Base-by-base conservation (phyloP, 2,888 invertebrate species). In the Leptopilina myrica region DNA sequence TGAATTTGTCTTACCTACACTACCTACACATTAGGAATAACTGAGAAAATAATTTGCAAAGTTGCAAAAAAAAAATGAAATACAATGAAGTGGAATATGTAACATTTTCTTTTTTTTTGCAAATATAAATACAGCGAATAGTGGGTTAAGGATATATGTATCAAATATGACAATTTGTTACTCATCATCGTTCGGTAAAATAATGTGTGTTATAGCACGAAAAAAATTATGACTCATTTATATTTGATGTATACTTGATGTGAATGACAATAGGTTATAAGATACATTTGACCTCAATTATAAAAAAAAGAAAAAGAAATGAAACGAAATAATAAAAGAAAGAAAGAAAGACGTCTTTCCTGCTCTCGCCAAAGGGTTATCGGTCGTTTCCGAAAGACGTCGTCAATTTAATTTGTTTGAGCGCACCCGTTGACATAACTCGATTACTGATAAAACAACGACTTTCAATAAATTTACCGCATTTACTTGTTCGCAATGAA, bases 321-420 rank as follows among this genome's bases (percentile, higher is more conserved):
- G 2, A 49, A 11, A 11, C 12, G 7, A 46, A 46, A 46, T 33
- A 33, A 33, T 43, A 49, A 49, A 49, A 49, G 11, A 49, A 49
- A 49, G 11, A 49, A 49, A 49, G 49, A 49, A 49, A 49, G 49
- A 12, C 49, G 49, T 49, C 79, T 80, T 76, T 79, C 76, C 77
- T 79, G 4, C 49, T 9, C 33, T 33, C 2, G 33, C 33, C 49
- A 11, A 49, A 49, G 84, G 78, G 83, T 87, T 86, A 88, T 88
- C 84, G 82, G 73, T 69, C 82, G 83, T 85, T 85, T 85, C 84
- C 84, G 85, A 84, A 86, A 86, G 84, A 85, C 85, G 85, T 85
- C 85, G 85, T 84, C 86, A 88, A 88, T 88, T 87, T 11, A 88
- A 88, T 89, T 88, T 87, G 86, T 87, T 82, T 80, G 79, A 77